Percentiles rank a stretch among this genome's conserved stretches.
Conservation (phyloP, 2,113 vertebrate genomes). For the Spermophilus dauricus region DNA sequence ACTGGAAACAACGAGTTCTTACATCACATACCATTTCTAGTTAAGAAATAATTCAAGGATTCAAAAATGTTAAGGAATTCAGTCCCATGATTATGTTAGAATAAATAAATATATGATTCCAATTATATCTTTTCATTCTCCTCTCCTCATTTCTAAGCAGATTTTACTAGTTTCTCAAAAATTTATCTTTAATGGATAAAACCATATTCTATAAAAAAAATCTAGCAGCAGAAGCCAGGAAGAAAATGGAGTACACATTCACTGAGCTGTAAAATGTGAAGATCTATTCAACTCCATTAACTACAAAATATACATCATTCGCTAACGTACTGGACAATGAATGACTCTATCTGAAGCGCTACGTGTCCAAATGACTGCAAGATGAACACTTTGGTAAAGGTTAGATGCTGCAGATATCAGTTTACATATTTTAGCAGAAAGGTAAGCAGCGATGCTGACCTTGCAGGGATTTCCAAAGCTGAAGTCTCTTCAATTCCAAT, state of each 20-base stretch:
- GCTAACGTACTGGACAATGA: conserved; percentile 64
- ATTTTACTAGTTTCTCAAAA: conserved; percentile 62
- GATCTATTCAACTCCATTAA: conserved; percentile 83
- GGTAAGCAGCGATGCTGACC: not conserved
- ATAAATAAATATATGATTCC: conserved; percentile 63
- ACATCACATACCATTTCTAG: conserved; percentile 26
- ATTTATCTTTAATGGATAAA: conserved; percentile 66
- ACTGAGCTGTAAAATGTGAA: conserved; percentile 82
- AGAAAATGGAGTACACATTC: conserved; percentile 75
- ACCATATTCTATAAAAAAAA: conserved; percentile 58
- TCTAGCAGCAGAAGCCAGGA: conserved; percentile 52
- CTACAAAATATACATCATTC: conserved; percentile 80
- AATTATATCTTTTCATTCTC: conserved; percentile 6
- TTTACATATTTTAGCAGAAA: conserved; percentile 56
- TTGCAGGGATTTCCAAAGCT: not conserved
- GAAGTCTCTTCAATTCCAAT: not conserved
- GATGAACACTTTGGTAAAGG: conserved; percentile 43
- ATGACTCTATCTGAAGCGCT: not conserved
- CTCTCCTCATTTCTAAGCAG: conserved; percentile 37
- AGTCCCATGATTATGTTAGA: conserved; percentile 38
- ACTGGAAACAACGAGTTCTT: not conserved
- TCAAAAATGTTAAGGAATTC: conserved; percentile 66
- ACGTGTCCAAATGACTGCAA: conserved; percentile 36
- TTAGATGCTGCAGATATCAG: conserved; percentile 10
- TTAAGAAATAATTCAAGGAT: conserved; percentile 64